Base-by-base conservation (phyloP, 2,888 invertebrate species). In the Drosophila vallismaia region DNA sequence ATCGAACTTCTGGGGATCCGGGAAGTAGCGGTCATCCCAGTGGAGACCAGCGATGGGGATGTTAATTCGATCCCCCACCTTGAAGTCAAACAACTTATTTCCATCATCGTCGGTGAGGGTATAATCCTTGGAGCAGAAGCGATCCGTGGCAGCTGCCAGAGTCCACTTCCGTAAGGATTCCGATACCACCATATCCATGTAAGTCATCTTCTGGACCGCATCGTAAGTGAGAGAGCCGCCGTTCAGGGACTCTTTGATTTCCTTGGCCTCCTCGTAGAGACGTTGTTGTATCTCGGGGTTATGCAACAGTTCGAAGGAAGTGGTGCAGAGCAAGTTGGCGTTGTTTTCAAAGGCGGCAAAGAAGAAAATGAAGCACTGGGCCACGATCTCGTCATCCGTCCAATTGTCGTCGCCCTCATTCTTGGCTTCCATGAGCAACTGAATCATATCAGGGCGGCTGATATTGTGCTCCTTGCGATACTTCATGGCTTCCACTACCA, bases 151-250 rank as follows among this genome's bases (percentile, higher is more conserved):
- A 0, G 90, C 51, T 0, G 84, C 92, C 0, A 93, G 90, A 0
- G 93, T 89, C 93, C 93, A 94, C 44, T 88, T 85, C 10, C 93
- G 85, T 3, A 93, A 79, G 0, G 91, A 59, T 77, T 93, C 93
- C 77, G 93, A 93, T 0, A 94, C 84, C 0, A 94, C 93, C 93
- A 94, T 93, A 63, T 94, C 94, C 91, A 94, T 84, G 66, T 94
- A 94, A 26, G 92, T 92, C 93, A 94, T 92, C 29, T 91, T 91
- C 62, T 92, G 91, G 0, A 94, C 88, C 0, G 91, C 90, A 28
- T 93, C 93, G 71, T 93, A 94, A 49, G 92, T 92, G 0, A 94
- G 87, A 10, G 91, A 91, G 3, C 92, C 92, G 0, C 90, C 91
- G 7, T 91, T 90, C 0, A 89, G 63, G 9, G 91, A 91, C 0